phyloP scores from a whole-genome alignment of 23 tunicate species.

The Styela plicata region DNA sequence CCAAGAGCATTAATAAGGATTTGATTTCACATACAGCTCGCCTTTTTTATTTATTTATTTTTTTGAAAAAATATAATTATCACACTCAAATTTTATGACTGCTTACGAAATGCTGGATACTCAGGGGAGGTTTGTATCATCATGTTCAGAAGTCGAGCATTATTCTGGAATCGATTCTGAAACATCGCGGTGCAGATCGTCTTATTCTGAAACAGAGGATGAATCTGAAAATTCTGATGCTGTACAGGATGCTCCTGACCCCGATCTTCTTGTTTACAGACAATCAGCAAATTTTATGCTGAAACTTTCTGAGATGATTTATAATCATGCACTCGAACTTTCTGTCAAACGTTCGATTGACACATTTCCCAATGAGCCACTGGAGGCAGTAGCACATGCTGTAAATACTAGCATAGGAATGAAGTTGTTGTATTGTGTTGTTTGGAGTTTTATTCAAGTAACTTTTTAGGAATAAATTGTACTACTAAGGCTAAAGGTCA shows the following conservation, averaged over 20 bases:
- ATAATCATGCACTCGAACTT: slow-evolving; percentile 86
- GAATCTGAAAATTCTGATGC: not conserved
- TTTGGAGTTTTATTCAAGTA: too few relatives aligned
- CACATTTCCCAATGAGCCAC: slow-evolving; percentile 7
- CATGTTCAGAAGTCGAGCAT: slow-evolving; percentile 8
- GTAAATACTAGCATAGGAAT: too few relatives aligned
- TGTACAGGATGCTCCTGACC: slow-evolving; percentile 17
- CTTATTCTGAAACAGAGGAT: slow-evolving; percentile 14
- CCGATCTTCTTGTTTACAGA: slow-evolving; percentile 70
- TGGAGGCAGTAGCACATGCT: not conserved
- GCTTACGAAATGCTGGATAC: slow-evolving; percentile 17
- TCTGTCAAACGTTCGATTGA: slow-evolving; percentile 73
- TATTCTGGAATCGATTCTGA: slow-evolving; percentile 17
- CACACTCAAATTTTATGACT: not conserved
- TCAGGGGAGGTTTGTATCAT: slow-evolving; percentile 15
- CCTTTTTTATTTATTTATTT: too few relatives aligned
- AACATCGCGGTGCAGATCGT: not conserved
- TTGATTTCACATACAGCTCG: too few relatives aligned
- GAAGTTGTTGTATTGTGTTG: too few relatives aligned
- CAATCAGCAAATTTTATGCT: slow-evolving; percentile 96
- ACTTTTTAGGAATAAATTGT: too few relatives aligned
- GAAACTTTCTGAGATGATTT: slow-evolving; percentile 79
- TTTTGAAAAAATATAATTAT: too few relatives aligned
- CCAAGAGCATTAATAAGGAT: too few relatives aligned
- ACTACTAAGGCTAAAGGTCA: too few relatives aligned